phyloP scores from a whole-genome alignment of 2,888 invertebrate genomes.

The Hoplodrina ambigua region DNA sequence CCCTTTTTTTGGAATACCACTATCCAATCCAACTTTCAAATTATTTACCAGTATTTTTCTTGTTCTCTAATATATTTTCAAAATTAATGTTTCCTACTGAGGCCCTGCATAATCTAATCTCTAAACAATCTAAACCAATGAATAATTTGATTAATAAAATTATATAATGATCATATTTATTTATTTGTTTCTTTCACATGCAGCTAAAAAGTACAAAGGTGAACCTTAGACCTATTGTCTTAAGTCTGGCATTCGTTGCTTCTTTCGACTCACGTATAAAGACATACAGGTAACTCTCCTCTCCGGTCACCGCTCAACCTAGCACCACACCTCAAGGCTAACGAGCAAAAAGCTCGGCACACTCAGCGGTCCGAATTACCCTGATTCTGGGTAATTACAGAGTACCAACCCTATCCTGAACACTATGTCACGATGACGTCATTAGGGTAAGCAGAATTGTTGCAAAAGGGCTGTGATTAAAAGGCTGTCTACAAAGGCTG shows the following conservation, averaged over 20 bases:
- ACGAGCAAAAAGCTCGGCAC: constrained; percentile 86
- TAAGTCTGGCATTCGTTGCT: no score
- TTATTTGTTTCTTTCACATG: no score
- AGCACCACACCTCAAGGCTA: constrained; percentile 66
- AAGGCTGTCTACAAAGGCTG: constrained; percentile 65
- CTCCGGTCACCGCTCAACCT: constrained; percentile 42
- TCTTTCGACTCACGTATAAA: no score
- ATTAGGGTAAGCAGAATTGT: constrained; percentile 87
- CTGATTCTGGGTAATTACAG: constrained; percentile 88
- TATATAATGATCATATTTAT: no score
- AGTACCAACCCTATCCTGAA: constrained; percentile 80
- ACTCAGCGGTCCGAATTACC: constrained; percentile 85
- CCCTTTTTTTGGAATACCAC: neutral
- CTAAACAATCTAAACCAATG: no score
- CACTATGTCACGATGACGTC: constrained; percentile 88
- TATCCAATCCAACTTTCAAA: neutral
- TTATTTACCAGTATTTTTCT: no score
- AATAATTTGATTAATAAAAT: no score
- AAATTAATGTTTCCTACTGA: no score
- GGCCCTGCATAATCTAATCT: no score
- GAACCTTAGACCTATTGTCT: no score
- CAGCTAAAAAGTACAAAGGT: no score
- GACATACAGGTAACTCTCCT: neutral
- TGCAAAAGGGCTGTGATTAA: constrained; percentile 71
- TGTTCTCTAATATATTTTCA: no score